Percentiles rank a stretch among this genome's conserved stretches.
Conservation (phyloP, 2,888 invertebrate species). For the Coecobrya sp. region DNA sequence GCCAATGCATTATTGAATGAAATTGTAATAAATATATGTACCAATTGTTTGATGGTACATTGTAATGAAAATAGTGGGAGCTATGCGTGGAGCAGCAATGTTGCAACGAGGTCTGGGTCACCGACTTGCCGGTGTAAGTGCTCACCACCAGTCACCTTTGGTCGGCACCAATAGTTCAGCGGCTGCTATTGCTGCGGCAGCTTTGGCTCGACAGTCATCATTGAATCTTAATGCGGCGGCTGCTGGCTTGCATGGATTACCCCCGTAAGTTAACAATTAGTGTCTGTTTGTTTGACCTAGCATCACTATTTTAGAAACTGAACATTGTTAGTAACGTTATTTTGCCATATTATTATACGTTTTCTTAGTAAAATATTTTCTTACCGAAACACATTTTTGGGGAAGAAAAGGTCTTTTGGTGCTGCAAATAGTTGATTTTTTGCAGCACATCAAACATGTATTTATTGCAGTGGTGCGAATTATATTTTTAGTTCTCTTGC, state of each 20-base stretch:
- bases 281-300: constrained; percentile 72
- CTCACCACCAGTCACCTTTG: constrained; percentile 87
- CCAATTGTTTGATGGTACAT: constrained; percentile 81
- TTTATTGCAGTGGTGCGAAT: constrained; percentile 34
- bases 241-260: constrained; percentile 86
- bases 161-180: constrained; percentile 90
- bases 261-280: constrained; percentile 85
- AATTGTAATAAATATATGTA: constrained; percentile 69
- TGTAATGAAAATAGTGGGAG: constrained; percentile 90
- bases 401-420: constrained; percentile 3
- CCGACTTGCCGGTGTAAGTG: constrained; percentile 85
- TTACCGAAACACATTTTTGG: constrained; percentile 20
- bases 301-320: constrained; percentile 61
- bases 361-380: constrained; percentile 17
- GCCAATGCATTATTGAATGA: constrained; percentile 74
- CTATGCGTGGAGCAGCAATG: constrained; percentile 94
- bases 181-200: constrained; percentile 92
- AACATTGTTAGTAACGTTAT: constrained; percentile 51
- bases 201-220: constrained; percentile 91
- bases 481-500: not conserved
- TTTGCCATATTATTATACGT: constrained; percentile 12
- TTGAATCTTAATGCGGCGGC: constrained; percentile 89
- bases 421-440: constrained; percentile 27
- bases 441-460: constrained; percentile 16
- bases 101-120: constrained; percentile 91